Evolutionary conservation across 2,888 invertebrate species (phyloP), one percentile per base, ranked within the genome.

Genomic region (Andricus quercusramuli): DNA sequence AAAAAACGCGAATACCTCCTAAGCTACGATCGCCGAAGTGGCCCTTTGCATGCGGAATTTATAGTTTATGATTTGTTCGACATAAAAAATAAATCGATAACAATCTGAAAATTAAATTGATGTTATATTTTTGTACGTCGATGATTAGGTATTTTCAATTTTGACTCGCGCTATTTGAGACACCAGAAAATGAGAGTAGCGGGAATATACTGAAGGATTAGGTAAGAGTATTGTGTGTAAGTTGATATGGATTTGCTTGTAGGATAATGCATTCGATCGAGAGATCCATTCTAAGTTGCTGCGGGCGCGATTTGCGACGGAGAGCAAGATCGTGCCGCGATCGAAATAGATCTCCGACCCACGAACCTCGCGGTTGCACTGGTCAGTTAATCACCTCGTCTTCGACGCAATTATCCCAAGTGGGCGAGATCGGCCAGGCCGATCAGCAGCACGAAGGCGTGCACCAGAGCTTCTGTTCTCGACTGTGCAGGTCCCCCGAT

Each of bases 341-440:
- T 88, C 86, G 86, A 90, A 90, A 90, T 90, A 90, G 90, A 90
- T 87, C 82, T 82, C 84, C 86, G 85, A 85, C 86, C 87, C 86
- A 87, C 87, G 84, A 88, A 88, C 87, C 86, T 82, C 79, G 84
- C 83, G 85, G 82, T 85, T 84, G 79, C 80, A 56, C 85, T 76
- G 85, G 80, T 84, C 88, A 85, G 88, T 90, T 90, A 90, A 90
- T 90, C 89, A 88, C 85, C 86, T 86, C 86, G 90, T 89, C 90
- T 89, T 90, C 89, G 89, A 90, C 88, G 90, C 88, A 91, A 91
- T 91, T 91, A 91, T 91, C 88, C 86, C 88, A 90, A 89, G 90
- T 90, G 90, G 89, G 88, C 89, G 89, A 89, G 89, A 90, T 90
- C 88, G 86, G 86, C 82, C 85, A 88, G 85, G 83, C 82, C 86